phyloP scores from a whole-genome alignment of 2,797 vertebrate species.

The Naso thynnoides region DNA sequence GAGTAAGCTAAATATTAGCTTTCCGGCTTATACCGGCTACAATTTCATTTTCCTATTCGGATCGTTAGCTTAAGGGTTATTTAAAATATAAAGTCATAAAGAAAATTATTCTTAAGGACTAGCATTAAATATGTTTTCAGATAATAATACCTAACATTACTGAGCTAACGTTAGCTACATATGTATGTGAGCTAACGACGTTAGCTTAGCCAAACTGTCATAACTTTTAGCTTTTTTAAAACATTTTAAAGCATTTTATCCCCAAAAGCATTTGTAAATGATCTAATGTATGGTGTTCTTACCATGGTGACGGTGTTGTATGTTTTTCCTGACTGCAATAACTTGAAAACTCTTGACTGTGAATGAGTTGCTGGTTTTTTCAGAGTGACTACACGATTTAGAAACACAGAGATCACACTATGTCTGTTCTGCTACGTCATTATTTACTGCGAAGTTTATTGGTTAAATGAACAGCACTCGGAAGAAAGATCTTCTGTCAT shows the following conservation, averaged over 20 bases:
- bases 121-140: accelerated
- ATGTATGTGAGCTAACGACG: neutral
- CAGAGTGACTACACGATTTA: constrained; percentile 86
- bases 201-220: constrained; percentile 40
- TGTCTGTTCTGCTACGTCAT: constrained; percentile 9
- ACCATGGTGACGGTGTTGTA: constrained; percentile 73
- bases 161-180: constrained; percentile 1
- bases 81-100: accelerated
- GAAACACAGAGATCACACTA: constrained; percentile 48
- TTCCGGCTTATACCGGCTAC: neutral
- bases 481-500: neutral
- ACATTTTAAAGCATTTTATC: neutral
- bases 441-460: constrained; percentile 8
- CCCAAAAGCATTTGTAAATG: accelerated
- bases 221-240: neutral
- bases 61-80: too few species aligned
- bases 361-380: neutral
- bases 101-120: neutral
- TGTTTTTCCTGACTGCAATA: neutral
- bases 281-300: constrained; percentile 34
- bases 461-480: neutral
- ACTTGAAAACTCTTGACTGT: neutral
- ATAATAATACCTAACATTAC: neutral
- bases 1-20: constrained; percentile 5
- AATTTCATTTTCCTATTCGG: neutral